Base-by-base conservation (phyloP, 1,140 invertebrate genomes). In the Drosophila oshimai region DNA sequence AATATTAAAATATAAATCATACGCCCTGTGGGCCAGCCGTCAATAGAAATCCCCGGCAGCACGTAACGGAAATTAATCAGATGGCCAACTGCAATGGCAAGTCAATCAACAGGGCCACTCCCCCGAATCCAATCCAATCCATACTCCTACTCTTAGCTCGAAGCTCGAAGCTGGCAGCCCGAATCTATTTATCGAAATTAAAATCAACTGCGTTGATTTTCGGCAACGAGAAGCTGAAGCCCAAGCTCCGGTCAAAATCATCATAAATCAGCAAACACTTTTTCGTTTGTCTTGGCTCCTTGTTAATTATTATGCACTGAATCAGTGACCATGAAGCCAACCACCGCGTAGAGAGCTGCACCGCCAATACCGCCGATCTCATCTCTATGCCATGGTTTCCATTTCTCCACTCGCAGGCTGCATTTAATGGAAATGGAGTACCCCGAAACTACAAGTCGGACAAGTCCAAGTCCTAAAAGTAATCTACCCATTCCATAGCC, bases 301-400 rank as follows among this genome's bases (percentile, higher is more conserved):
- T 72, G 68, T 46, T 84, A 84, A 84, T 84, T 84, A 75, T 53
- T 75, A 84, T 84, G 80, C 79, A 84, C 80, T 73, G 74, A 86
- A 55, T 76, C 81, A 87, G 71, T 87, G 80, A 73, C 75, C 80
- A 86, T 86, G 80, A 86, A 75, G 80, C 53, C 50, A 74, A 79
- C 42, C 42, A 33, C 47, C 5, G 13, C 44, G 20, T 36, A 37
- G 41, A 37, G 57, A 45, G 17, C 39, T 24, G 6, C n/a, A 46
- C 10, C 41, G 13, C 15, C n/a, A 10, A 33, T 50, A n/a, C 34
- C 34, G 18, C 34, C 36, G 17, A 26, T 57, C 31, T 22, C 39
- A 46, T 62, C 55, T 41, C n/a, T 18, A 42, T 24, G 34, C 18
- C n/a, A 55, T 13, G 24, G 26, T 31, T 31, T 61, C 3, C 20